Conservation (phyloP, 2,888 invertebrate species). For the Eupithecia centaureata region DNA sequence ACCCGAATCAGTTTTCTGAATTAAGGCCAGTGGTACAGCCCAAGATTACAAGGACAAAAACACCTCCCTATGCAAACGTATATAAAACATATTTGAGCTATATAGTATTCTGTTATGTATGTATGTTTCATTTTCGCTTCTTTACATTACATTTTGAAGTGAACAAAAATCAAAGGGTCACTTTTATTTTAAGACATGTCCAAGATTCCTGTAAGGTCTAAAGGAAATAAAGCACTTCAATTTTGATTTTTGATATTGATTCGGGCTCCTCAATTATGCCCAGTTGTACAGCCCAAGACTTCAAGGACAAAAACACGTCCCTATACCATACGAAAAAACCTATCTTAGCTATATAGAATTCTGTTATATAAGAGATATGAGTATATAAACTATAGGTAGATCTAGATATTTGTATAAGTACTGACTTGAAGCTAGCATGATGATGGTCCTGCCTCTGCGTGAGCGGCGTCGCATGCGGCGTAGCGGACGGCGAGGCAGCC, state of each 20-base stretch:
- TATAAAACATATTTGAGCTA: background rate
- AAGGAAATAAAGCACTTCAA: too few relatives aligned
- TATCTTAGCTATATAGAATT: background rate
- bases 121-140: too few relatives aligned
- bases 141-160: too few relatives aligned
- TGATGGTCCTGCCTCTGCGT: constrained; percentile 88
- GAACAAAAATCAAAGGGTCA: too few relatives aligned
- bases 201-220: too few relatives aligned
- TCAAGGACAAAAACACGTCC: background rate
- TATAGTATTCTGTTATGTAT: background rate
- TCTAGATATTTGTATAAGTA: constrained; percentile 41
- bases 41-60: background rate
- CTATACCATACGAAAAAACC: background rate
- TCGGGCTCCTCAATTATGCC: too few relatives aligned
- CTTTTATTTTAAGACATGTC: too few relatives aligned
- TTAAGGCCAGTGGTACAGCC: background rate
- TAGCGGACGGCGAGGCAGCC: constrained; percentile 87
- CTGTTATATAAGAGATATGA: background rate
- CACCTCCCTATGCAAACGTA: too few relatives aligned
- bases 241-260: too few relatives aligned
- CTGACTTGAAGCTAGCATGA: constrained; percentile 92
- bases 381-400: background rate
- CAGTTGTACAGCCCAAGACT: background rate
- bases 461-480: constrained; percentile 74
- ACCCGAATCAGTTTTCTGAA: too few relatives aligned